These are phyloP conservation scores for Pardalotus punctatus DNA, from an alignment of 2,113 vertebrate species.

Conservation along the genomic window DNA sequence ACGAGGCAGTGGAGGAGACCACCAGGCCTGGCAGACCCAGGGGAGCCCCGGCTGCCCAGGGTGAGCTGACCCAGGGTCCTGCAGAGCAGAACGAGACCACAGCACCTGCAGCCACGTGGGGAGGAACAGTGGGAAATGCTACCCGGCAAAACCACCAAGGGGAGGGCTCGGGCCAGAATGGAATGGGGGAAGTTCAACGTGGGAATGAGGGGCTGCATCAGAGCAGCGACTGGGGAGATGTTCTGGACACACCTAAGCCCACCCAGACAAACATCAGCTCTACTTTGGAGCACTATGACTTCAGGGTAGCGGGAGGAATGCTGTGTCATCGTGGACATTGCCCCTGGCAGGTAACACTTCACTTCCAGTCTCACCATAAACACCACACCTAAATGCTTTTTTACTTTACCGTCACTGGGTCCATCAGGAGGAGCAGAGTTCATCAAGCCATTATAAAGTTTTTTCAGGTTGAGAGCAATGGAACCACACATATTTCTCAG, in stretches of 20 bases:
- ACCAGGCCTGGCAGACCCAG: neutral
- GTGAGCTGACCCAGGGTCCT: neutral
- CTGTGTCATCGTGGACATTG: constrained; percentile 78
- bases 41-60: accelerated
- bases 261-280: neutral
- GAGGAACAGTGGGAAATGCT: neutral
- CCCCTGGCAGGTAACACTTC: constrained; percentile 80
- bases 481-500: accelerated
- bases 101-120: neutral
- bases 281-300: neutral
- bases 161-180: accelerated
- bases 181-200: accelerated
- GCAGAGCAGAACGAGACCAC: accelerated
- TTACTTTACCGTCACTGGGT: neutral
- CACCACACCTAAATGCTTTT: neutral
- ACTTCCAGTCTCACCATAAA: neutral
- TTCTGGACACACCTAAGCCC: accelerated
- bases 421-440: neutral
- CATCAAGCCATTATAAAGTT: neutral
- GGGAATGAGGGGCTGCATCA: neutral
- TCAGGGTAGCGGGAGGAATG: constrained; percentile 73
- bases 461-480: neutral
- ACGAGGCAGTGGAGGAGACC: accelerated
- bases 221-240: neutral
- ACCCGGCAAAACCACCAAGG: accelerated